Base-by-base conservation (phyloP, 2,113 vertebrate genomes). In the Brachyhypopomus gauderio region DNA sequence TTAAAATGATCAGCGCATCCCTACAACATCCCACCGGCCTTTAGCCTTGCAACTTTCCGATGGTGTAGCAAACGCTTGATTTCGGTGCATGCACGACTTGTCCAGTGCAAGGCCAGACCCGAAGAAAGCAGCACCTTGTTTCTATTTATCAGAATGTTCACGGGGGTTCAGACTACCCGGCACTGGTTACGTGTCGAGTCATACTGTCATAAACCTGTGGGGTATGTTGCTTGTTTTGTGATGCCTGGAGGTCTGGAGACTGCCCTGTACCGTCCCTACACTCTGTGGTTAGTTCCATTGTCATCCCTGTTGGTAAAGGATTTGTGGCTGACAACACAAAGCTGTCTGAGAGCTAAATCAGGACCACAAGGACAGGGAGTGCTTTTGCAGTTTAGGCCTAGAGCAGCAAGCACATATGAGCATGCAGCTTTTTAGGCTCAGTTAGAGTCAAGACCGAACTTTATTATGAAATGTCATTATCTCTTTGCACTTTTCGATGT, bases 291-390 rank as follows among this genome's bases (percentile, higher is more conserved):
- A 59, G 52, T 59, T 27, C 11, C 55, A 75, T 59, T 75, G 12
- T 38, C 17, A 59, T 75, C 55, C 17, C 73, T 75, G 56, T 55
- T 75, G 73, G 73, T 30, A 75, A 19, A 19, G 30, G 56, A 14
- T 62, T 62, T 55, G 59, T 16, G 59, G 73, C 27, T 11, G 56
- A 34, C n/a, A 30, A 62, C 36, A 60, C 14, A 34, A 19, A 60
- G 34, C 64, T 67, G 64, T 67, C 36, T 36, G 64, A 67, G 19
- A 20, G 64, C 30, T 67, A 67, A 67, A 36, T 67, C 34, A 3
- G 16, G 8, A 36, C 19, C 64, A 67, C 30, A 36, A 34, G 19
- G 64, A 20, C 30, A 27, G 27, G 16, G 25, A 64, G 30, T 30
- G 34, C 27, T 27, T 30, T 25, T 27, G 23, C 16, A 16, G 25